These are phyloP conservation scores for Hypotaenidia philippensis DNA, from an alignment of 2,797 vertebrate genomes.

Conservation along the genomic window DNA sequence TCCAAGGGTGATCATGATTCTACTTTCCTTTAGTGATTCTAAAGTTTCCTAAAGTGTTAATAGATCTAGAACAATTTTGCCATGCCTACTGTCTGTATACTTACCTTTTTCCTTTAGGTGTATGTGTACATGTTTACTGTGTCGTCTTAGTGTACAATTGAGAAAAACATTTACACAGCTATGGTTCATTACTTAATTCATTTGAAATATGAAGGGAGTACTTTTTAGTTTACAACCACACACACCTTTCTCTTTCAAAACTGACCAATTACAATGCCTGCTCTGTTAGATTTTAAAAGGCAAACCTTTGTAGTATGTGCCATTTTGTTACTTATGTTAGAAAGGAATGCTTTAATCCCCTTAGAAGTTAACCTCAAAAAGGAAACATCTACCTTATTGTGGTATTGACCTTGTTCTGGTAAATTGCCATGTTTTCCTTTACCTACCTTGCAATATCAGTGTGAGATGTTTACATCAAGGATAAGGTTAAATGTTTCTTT, in stretches of 20 bases:
- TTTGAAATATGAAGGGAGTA: neutral
- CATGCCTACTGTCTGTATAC: rapidly evolving
- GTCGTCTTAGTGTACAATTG: neutral
- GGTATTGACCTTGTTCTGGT: conserved; percentile 67
- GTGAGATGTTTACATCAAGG: conserved; percentile 52
- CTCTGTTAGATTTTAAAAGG: conserved; percentile 2
- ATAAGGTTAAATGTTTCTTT: conserved; percentile 69
- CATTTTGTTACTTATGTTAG: conserved; percentile 24
- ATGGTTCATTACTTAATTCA: neutral
- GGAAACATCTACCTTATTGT: conserved; percentile 49
- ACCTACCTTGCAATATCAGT: conserved; percentile 25
- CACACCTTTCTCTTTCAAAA: neutral
- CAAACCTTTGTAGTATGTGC: neutral
- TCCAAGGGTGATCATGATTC: conserved; percentile 18
- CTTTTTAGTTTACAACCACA: neutral
- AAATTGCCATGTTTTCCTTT: conserved; percentile 66
- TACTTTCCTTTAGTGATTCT: conserved; percentile 12
- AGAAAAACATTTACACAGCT: neutral
- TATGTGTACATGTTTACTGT: neutral
- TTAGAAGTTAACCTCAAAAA: conserved; percentile 59
- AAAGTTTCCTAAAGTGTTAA: conserved; percentile 38
- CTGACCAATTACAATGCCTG: neutral
- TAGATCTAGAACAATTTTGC: neutral
- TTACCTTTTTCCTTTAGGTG: neutral
- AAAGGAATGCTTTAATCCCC: conserved; percentile 10